Conservation (phyloP, 2,888 invertebrate genomes). For the Alviniconcha strummeri region DNA sequence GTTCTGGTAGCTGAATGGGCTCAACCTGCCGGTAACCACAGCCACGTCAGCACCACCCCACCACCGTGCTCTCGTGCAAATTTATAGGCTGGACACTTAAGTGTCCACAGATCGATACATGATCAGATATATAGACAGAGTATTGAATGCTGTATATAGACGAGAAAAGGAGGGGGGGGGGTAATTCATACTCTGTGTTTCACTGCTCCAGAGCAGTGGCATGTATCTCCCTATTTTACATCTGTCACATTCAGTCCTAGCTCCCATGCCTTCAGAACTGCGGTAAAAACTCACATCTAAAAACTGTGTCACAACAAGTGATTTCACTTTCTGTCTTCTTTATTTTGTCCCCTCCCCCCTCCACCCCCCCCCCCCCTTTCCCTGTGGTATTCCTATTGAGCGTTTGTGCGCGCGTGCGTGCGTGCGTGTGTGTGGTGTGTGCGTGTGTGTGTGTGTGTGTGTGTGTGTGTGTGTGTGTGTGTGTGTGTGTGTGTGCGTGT, state of each 20-base stretch:
- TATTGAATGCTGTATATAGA: not conserved
- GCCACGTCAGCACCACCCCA: not conserved
- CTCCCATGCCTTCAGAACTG: no score
- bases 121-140: not conserved
- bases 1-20: slow-evolving; percentile 80
- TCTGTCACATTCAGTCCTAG: no score
- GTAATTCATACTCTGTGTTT: no score
- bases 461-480: no score
- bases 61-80: no score
- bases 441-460: no score
- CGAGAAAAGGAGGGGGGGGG: not conserved
- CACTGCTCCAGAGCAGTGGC: no score
- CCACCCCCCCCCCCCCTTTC: not conserved
- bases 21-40: slow-evolving; percentile 20
- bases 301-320: no score
- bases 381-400: not conserved
- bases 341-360: not conserved
- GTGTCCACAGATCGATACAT: not conserved
- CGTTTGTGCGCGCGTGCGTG: not conserved
- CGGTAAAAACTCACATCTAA: no score
- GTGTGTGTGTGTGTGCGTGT: no score
- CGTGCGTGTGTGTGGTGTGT: not conserved
- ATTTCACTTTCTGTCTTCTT: not conserved
- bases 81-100: not conserved
- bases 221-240: no score